Base-by-base conservation (phyloP, 2,797 vertebrate genomes). In the Apogon hyalosoma region DNA sequence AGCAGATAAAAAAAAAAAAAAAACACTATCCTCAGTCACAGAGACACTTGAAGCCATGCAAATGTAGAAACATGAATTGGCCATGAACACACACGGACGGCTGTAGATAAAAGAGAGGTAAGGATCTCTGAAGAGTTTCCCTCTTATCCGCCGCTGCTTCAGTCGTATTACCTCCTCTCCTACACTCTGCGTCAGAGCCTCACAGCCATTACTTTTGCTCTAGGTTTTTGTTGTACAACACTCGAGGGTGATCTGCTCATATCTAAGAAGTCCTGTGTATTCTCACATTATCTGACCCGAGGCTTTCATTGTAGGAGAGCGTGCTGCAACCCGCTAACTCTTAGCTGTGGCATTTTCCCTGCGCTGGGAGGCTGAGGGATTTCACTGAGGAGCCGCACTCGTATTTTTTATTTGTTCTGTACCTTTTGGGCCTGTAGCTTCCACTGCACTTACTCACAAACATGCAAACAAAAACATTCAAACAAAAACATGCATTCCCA, bases 231-330 rank as follows among this genome's bases (percentile, higher is more conserved):
- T 67, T 76, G 75, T 76, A 60, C 62, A 73, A 54, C 40, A 69
- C 62, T 77, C 4, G 8, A 58, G 74, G 42, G 74, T 62, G 57
- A 79, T 52, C 50, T 67, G 52, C 54, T 78, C 57, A 36, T 55
- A 71, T 63, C 63, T 39, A 21, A 76, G 46, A 47, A 73, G 45
- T 33, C 48, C 57, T 63, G 61, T 78, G 62, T 57, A 68, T 77
- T 79, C 60, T 76, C 53, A 36, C 80, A 63, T 75, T 59, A 64
- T 72, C 70, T 78, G 58, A 82, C 80, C 77, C 3, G 48, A 36
- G 69, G 75, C 77, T 67, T 68, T 76, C 31, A 75, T 61, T 60
- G 41, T 51, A 49, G 28, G 51, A 50, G 46, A 73, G 52, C 54
- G 40, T 69, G 66, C 65, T 71, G 28, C 46, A 75, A 57, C 59